These are phyloP conservation scores for Mastomys natalensis DNA, from an alignment of 2,113 vertebrate genomes.

Conservation along the genomic window DNA sequence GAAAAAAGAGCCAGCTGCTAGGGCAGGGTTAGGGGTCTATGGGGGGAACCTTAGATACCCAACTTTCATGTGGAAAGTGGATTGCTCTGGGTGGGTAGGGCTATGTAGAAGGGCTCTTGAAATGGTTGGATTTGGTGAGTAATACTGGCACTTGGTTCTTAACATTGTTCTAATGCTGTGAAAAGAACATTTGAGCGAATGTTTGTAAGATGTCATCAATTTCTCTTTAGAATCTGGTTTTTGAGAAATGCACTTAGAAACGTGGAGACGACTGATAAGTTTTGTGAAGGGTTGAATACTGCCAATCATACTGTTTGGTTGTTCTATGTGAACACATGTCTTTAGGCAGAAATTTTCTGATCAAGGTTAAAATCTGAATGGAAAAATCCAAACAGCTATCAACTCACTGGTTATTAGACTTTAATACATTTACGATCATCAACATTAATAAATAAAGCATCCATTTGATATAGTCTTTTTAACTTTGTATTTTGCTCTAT, in stretches of 20 bases:
- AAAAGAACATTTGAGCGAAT: constrained; percentile 12
- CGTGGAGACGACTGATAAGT: constrained; percentile 3
- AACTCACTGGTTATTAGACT: neutral
- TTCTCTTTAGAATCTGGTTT: constrained; percentile 61
- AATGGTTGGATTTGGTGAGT: neutral
- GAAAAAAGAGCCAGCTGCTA: neutral
- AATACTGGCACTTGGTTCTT: neutral
- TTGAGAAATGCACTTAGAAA: constrained; percentile 56
- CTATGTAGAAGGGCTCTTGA: neutral
- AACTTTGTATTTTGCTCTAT: neutral
- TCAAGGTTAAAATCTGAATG: constrained; percentile 14
- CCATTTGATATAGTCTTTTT: neutral
- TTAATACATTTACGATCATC: neutral
- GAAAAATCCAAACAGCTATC: neutral
- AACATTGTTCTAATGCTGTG: neutral
- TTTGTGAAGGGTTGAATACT: constrained; percentile 39
- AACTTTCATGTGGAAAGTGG: neutral
- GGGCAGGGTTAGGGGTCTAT: neutral
- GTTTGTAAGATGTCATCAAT: constrained; percentile 59
- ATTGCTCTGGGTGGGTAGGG: neutral
- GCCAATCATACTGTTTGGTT: neutral
- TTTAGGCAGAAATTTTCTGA: neutral
- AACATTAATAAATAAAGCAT: neutral
- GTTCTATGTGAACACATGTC: neutral
- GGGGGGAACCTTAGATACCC: neutral